phyloP scores from a whole-genome alignment of 2,113 vertebrate genomes.

The Malaclemys terrapin region DNA sequence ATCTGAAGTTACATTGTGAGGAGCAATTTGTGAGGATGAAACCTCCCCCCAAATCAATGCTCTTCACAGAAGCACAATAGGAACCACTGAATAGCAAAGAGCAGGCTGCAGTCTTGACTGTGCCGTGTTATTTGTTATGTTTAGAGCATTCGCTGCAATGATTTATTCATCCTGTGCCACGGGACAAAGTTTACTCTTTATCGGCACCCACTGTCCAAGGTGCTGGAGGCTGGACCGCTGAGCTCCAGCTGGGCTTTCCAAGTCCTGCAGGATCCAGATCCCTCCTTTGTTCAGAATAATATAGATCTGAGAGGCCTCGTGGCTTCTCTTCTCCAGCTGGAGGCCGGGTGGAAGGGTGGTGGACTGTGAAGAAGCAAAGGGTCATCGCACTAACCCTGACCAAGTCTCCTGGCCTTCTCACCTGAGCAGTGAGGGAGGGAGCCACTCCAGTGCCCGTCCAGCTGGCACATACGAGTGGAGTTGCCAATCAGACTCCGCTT shows the following conservation, averaged over 20 bases:
- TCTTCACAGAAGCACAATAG: neutral
- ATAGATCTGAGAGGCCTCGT: fast-evolving
- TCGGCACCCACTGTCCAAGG: neutral
- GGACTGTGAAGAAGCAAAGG: fast-evolving
- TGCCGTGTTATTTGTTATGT: neutral
- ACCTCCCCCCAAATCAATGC: neutral
- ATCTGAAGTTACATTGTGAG: neutral
- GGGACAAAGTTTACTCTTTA: neutral
- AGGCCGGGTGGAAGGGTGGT: fast-evolving
- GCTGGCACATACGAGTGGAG: conserved; percentile 92
- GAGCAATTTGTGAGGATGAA: neutral
- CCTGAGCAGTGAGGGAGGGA: conserved; percentile 97
- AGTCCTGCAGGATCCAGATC: neutral
- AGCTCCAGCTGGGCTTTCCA: neutral
- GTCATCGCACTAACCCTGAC: fast-evolving
- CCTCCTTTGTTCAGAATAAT: neutral
- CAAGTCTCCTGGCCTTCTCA: conserved; percentile 61
- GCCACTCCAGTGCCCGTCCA: conserved; percentile 95
- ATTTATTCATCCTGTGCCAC: neutral
- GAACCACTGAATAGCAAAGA: neutral
- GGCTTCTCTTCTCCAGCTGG: neutral
- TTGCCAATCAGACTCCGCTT: conserved; percentile 89
- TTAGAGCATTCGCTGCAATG: neutral
- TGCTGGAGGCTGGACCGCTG: neutral
- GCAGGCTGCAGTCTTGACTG: neutral